phyloP scores from a whole-genome alignment of 2,797 vertebrate genomes.

The Pampus argenteus region DNA sequence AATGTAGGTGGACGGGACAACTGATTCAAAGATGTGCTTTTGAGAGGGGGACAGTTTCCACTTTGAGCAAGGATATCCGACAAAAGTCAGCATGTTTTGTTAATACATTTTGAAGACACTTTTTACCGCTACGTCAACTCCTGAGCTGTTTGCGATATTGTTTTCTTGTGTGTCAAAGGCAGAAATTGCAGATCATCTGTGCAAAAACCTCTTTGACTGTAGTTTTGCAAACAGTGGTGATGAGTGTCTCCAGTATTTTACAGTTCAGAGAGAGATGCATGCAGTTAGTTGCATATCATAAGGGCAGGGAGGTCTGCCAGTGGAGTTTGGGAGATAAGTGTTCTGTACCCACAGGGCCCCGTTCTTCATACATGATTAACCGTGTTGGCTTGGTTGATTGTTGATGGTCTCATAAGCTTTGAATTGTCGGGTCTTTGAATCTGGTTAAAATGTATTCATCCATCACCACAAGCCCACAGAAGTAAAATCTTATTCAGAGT shows the following conservation, averaged over 20 bases:
- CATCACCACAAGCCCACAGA: neutral
- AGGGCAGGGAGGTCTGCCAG: slow-evolving; percentile 46
- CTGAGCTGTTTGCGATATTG: neutral
- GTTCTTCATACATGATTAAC: slow-evolving; percentile 53
- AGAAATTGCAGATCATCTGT: slow-evolving; percentile 16
- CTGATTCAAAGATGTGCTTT: slow-evolving; percentile 44
- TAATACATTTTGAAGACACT: slow-evolving; percentile 34
- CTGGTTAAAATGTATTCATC: neutral
- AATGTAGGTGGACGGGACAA: slow-evolving; percentile 23
- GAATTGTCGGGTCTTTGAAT: slow-evolving; percentile 17
- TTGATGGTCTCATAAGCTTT: slow-evolving; percentile 8
- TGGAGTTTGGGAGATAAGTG: slow-evolving; percentile 59
- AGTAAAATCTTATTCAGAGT: neutral
- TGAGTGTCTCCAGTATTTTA: slow-evolving; percentile 49
- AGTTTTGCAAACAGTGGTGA: slow-evolving; percentile 32
- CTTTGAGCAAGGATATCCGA: slow-evolving; percentile 31
- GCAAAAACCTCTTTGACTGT: slow-evolving; percentile 15
- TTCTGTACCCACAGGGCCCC: slow-evolving; percentile 64
- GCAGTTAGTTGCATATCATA: slow-evolving; percentile 45
- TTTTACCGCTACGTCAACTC: slow-evolving; percentile 35
- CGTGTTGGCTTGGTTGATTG: slow-evolving; percentile 23
- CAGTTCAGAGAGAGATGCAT: slow-evolving; percentile 43
- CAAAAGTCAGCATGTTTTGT: slow-evolving; percentile 31
- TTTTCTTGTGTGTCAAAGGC: slow-evolving; percentile 18
- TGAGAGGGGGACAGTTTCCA: slow-evolving; percentile 40